Base-by-base conservation (phyloP, 2,888 invertebrate species). In the Drosophila hawaiiensis region DNA sequence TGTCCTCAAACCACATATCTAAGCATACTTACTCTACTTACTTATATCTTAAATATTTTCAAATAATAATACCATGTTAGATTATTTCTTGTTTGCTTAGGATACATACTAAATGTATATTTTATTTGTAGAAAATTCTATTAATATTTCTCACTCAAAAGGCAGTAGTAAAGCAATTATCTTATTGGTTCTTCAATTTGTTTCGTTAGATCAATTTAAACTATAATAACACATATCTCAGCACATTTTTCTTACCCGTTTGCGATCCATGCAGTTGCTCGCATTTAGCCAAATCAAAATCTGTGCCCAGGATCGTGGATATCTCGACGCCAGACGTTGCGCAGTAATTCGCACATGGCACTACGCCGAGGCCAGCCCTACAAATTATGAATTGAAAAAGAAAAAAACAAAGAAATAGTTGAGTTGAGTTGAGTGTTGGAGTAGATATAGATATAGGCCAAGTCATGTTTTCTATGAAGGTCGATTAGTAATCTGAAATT, bases 191-290 rank as follows among this genome's bases (percentile, higher is more conserved):
- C 16, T 16, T 33, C 1, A n/a, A 28, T 10, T 37, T 3, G 16
- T 35, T 35, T 25, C 19, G 1, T 3, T 19, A 22, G 2, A 31
- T 25, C 25, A 9, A 7, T 16, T 25, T 9, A 4, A 9, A 25
- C 25, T 12, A 14, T 7, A 16, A 31, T 53, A 4, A 53, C 53
- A 28, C 12, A 6, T 56, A 16, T 41, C 29, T 16, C 9, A 22
- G 2, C n/a, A 16, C 14, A 33, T n/a, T 29, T 9, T 0, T 7
- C 91, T 86, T 89, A 93, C 95, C 96, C 54, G 96, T 92, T 69
- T 94, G 93, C 90, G 95, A 95, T 64, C 93, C 92, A 92, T 96
- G 96, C 62, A 96, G 94, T 41, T 95, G 92, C 0, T 95, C 94
- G 82, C 96, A 96, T 66, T 95, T 95, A 58, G 72, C 76, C 76